Percentiles rank a stretch among this genome's conserved stretches.
Conservation (phyloP, 2,113 vertebrate species). For the Dicerorhinus sumatrensis region DNA sequence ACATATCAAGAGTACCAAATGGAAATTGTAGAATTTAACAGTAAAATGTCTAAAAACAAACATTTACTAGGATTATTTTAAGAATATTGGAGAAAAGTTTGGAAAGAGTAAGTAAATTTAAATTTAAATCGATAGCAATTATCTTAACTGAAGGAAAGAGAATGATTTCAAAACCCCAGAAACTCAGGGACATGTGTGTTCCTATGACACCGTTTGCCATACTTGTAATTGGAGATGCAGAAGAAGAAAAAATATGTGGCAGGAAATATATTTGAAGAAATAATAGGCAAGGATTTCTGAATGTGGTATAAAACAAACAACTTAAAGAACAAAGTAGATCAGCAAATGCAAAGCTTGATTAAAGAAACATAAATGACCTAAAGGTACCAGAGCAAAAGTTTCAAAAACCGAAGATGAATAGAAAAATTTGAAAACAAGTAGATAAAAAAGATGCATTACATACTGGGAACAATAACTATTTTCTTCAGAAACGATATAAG, state of each 20-base stretch:
- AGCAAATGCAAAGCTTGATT: neutral
- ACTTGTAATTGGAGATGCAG: neutral
- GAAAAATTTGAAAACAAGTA: neutral
- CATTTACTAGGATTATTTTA: neutral
- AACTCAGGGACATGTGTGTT: neutral
- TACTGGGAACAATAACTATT: neutral
- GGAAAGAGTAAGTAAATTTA: neutral
- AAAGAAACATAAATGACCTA: neutral
- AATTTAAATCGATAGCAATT: neutral
- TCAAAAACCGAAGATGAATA: neutral
- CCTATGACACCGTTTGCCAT: neutral
- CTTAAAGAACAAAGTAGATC: neutral
- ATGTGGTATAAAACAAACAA: neutral
- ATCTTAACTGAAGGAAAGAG: neutral
- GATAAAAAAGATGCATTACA: neutral
- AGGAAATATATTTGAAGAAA: neutral
- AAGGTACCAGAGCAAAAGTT: neutral
- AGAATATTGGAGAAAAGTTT: neutral
- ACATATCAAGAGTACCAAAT: neutral
- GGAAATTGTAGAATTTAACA: neutral
- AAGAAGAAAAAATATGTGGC: neutral
- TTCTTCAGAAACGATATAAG: neutral
- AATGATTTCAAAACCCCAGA: neutral
- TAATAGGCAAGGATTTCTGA: neutral
- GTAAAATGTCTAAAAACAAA: neutral